These are phyloP conservation scores for Esox masquinongy DNA, from an alignment of 2,797 vertebrate genomes.

Conservation along the genomic window DNA sequence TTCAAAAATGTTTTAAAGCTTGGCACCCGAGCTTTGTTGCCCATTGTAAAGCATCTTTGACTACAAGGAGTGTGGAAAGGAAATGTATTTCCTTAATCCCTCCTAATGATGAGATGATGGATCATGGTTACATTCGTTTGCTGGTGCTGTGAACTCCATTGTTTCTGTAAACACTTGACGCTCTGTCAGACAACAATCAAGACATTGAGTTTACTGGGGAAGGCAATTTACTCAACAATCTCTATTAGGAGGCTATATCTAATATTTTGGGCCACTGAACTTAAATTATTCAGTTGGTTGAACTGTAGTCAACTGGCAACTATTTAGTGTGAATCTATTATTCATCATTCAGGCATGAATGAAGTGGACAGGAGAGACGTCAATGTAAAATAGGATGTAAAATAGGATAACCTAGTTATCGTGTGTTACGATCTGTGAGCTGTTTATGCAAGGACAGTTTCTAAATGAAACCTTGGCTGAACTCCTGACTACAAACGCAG, in stretches of 20 bases:
- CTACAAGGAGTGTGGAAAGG: conserved; percentile 42
- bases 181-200: neutral
- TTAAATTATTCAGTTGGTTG: neutral
- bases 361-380: neutral
- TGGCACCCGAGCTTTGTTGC: conserved; percentile 48
- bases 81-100: conserved; percentile 39
- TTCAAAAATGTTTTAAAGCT: neutral
- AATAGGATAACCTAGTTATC: neutral
- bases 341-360: neutral
- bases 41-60: conserved; percentile 53
- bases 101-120: conserved; percentile 6
- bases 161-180: conserved; percentile 23
- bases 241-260: neutral
- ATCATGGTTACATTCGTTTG: conserved; percentile 34
- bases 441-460: neutral
- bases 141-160: conserved; percentile 17
- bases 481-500: neutral
- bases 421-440: neutral
- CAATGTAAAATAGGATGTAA: neutral
- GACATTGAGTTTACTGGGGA: neutral
- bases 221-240: neutral
- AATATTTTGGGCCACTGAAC: neutral
- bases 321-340: neutral
- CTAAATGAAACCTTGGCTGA: neutral
- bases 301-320: neutral